Conservation (phyloP, 2,888 invertebrate species). For the Agriopis aurantiaria region DNA sequence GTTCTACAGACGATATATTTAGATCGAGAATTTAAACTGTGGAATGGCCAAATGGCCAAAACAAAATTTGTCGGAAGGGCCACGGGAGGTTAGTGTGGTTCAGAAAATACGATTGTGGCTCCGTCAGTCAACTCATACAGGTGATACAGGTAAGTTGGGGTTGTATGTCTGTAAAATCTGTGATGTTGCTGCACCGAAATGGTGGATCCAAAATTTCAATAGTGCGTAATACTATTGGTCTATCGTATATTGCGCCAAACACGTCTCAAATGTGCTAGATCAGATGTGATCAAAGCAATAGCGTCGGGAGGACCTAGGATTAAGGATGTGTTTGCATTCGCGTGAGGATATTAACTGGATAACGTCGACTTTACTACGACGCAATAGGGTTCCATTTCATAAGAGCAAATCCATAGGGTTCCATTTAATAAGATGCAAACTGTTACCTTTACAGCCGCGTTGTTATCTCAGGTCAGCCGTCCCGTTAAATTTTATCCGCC, state of each 20-base stretch:
- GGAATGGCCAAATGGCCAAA: no score
- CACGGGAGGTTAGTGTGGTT: no score
- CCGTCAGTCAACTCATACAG: no score
- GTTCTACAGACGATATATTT: no score
- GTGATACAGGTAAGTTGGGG: no score
- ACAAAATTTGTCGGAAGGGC: no score
- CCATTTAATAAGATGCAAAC: background rate
- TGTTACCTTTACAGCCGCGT: constrained; percentile 13
- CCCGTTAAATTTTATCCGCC: constrained; percentile 35
- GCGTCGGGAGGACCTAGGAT: constrained; percentile 31
- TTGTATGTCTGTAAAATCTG: background rate
- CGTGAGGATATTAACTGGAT: background rate
- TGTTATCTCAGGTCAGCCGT: constrained; percentile 58
- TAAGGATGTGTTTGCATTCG: constrained; percentile 8
- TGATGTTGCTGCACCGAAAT: background rate
- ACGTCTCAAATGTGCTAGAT: background rate
- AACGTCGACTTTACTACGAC: background rate
- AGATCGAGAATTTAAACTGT: no score
- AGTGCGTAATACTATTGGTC: background rate
- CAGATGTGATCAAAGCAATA: constrained; percentile 10
- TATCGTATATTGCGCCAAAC: background rate
- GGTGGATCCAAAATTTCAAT: background rate
- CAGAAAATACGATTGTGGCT: no score
- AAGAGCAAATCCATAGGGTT: no score
- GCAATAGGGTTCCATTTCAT: background rate